phyloP scores from a whole-genome alignment of 2,888 invertebrate species.

The Netelia fuscicornis region DNA sequence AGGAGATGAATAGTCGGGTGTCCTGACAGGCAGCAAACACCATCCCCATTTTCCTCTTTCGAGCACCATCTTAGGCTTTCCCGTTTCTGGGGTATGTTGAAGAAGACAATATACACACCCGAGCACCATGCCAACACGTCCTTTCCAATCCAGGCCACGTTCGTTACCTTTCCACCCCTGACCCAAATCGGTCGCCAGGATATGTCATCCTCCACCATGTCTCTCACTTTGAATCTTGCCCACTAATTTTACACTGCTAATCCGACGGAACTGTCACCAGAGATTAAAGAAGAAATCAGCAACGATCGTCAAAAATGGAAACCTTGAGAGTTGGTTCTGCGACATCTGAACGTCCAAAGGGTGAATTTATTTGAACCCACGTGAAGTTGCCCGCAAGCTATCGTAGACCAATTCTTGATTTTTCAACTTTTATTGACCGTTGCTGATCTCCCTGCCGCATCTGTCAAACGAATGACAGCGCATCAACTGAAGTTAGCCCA shows the following conservation, averaged over 20 bases:
- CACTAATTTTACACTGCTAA: neutral
- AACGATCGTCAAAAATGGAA: too few relatives aligned
- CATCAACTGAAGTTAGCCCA: too few relatives aligned
- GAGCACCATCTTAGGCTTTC: constrained; percentile 72
- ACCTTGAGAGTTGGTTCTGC: too few relatives aligned
- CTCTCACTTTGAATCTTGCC: neutral
- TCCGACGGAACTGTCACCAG: neutral
- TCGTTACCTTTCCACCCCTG: constrained; percentile 77
- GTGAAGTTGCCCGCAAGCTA: too few relatives aligned
- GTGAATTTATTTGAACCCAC: too few relatives aligned
- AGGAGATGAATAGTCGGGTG: constrained; percentile 74
- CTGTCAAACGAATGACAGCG: too few relatives aligned
- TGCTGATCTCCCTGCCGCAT: too few relatives aligned
- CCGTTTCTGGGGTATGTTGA: constrained; percentile 70
- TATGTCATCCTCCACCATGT: constrained; percentile 48
- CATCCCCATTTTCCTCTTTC: constrained; percentile 74
- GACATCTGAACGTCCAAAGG: too few relatives aligned
- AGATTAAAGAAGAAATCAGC: too few relatives aligned
- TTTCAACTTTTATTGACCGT: too few relatives aligned
- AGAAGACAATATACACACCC: constrained; percentile 78
- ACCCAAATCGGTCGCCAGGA: constrained; percentile 78
- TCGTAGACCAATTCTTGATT: too few relatives aligned
- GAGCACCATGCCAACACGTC: constrained; percentile 80
- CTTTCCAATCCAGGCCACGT: constrained; percentile 79
- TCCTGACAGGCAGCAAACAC: constrained; percentile 78